phyloP scores from a whole-genome alignment of 2,113 vertebrate species.

The Leptobrachium leishanense region DNA sequence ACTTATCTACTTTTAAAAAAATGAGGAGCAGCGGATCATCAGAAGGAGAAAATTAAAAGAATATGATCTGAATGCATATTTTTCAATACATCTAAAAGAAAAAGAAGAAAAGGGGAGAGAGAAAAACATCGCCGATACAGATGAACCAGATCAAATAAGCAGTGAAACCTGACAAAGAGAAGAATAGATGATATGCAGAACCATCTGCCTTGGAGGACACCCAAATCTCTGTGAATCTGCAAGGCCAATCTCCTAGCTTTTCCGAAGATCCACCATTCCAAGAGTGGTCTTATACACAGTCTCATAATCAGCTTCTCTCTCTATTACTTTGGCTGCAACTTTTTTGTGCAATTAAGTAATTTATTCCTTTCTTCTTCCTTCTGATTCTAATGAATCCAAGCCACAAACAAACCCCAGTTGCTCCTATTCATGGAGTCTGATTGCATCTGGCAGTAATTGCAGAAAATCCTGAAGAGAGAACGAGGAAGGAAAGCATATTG shows the following conservation, averaged over 20 bases:
- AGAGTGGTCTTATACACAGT: slow-evolving; percentile 88
- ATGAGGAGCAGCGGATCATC: slow-evolving; percentile 53
- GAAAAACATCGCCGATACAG: slow-evolving; percentile 79
- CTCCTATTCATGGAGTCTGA: slow-evolving; percentile 98
- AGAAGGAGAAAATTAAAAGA: slow-evolving; percentile 72
- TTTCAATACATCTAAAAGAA: slow-evolving; percentile 70
- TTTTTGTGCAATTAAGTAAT: slow-evolving; percentile 99
- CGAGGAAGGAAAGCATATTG: slow-evolving; percentile 85
- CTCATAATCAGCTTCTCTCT: slow-evolving; percentile 84
- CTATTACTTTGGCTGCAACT: slow-evolving; percentile 89
- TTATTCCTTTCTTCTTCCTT: slow-evolving; percentile 99
- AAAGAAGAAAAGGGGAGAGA: too few relatives aligned
- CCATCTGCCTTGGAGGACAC: slow-evolving; percentile 99
- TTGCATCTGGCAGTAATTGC: slow-evolving; percentile 98
- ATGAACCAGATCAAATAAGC: slow-evolving; percentile 90
- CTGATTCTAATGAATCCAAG: slow-evolving; percentile 98
- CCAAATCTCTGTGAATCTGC: slow-evolving; percentile 88
- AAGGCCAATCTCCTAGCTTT: slow-evolving; percentile 96
- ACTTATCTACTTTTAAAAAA: slow-evolving; percentile 66
- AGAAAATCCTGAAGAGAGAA: slow-evolving; percentile 91
- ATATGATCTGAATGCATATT: slow-evolving; percentile 82
- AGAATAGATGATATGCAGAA: slow-evolving; percentile 96
- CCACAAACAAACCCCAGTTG: slow-evolving; percentile 99
- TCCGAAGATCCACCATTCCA: slow-evolving; percentile 97
- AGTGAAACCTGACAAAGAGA: slow-evolving; percentile 94